These are phyloP conservation scores for Irena cyanogastra DNA, from an alignment of 2,113 vertebrate genomes.

Conservation along the genomic window DNA sequence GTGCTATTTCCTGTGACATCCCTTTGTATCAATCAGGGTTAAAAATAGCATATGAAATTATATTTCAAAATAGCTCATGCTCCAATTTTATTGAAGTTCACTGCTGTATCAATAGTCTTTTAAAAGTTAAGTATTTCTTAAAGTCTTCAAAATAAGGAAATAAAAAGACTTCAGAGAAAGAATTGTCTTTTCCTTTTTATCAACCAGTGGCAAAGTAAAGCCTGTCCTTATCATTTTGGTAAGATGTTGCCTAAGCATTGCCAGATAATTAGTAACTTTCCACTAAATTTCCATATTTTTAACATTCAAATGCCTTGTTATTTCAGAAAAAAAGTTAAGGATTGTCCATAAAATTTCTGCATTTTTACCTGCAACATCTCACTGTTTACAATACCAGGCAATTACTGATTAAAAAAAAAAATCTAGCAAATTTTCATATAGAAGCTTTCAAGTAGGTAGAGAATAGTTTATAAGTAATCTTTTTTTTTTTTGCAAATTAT, in stretches of 20 bases:
- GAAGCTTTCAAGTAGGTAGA: background rate
- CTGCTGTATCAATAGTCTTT: background rate
- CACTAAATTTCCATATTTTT: background rate
- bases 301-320: background rate
- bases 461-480: background rate
- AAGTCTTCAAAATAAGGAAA: background rate
- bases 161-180: background rate
- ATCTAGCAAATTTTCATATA: background rate
- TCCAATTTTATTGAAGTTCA: background rate
- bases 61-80: background rate
- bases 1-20: background rate
- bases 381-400: background rate
- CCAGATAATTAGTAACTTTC: background rate
- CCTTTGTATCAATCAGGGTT: background rate
- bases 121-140: background rate
- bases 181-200: background rate
- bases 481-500: background rate
- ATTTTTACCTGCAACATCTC: background rate
- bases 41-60: constrained; percentile 7
- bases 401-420: background rate
- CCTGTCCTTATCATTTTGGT: background rate
- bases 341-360: background rate
- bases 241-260: background rate
- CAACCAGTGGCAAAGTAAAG: background rate
- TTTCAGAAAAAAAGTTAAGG: background rate